These are phyloP conservation scores for Eretmocerus hayati DNA, from an alignment of 2,888 invertebrate genomes.

Conservation along the genomic window DNA sequence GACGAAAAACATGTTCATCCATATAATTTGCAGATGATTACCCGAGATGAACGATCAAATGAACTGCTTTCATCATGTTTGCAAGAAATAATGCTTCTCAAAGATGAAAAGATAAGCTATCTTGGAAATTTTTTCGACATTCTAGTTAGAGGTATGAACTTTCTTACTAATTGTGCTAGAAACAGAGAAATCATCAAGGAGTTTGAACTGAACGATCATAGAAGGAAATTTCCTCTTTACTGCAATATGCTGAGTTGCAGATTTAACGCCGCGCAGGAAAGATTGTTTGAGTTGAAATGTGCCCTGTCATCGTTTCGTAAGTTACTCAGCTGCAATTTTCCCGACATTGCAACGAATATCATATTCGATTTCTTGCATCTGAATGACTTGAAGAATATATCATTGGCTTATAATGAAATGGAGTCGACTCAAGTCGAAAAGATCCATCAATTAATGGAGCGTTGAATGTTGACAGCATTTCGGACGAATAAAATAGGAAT, in stretches of 20 bases:
- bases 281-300: conserved; percentile 1
- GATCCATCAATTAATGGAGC: too few species aligned
- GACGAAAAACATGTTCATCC: conserved; percentile 5
- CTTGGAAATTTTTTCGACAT: conserved; percentile 11
- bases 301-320: conserved; percentile 2
- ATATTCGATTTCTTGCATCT: conserved; percentile 9
- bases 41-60: background rate
- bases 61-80: conserved; percentile 2
- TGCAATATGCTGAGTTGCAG: conserved; percentile 1
- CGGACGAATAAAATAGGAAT: too few species aligned
- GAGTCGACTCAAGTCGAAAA: too few species aligned
- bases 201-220: conserved; percentile 4
- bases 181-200: conserved; percentile 7
- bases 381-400: conserved; percentile 12
- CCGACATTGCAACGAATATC: conserved; percentile 1
- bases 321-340: conserved; percentile 4
- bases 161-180: conserved; percentile 4
- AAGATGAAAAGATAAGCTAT: conserved; percentile 6
- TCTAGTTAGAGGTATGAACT: conserved; percentile 4
- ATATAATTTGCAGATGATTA: conserved; percentile 8
- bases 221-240: conserved; percentile 11
- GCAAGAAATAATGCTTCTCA: conserved; percentile 11
- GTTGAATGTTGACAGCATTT: too few species aligned
- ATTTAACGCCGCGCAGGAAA: background rate
- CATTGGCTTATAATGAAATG: background rate